Conservation (phyloP, 2,113 vertebrate genomes). For the Mustela lutreola region DNA sequence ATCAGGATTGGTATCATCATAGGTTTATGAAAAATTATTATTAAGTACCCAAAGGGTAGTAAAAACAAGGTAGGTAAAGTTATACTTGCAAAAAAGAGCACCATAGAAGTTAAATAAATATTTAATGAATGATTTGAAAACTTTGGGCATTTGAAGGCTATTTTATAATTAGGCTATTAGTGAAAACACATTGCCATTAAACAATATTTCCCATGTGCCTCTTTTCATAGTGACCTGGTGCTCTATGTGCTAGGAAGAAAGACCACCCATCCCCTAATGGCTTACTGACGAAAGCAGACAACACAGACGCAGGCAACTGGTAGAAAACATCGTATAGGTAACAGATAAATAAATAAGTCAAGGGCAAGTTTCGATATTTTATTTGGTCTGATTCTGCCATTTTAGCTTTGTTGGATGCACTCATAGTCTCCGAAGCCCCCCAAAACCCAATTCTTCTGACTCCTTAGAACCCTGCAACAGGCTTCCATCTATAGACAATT, state of each 20-base stretch:
- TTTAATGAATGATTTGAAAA: constrained; percentile 19
- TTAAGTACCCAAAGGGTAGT: background rate
- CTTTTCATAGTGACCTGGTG: background rate
- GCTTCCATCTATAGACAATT: background rate
- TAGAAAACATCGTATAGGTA: background rate
- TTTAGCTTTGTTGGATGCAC: background rate
- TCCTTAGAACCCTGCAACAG: background rate
- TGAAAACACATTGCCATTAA: constrained; percentile 33
- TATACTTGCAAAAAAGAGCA: background rate
- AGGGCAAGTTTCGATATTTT: background rate
- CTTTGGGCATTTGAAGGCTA: background rate
- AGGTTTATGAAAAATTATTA: constrained; percentile 36
- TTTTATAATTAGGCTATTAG: background rate
- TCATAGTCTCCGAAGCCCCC: background rate
- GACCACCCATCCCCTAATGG: background rate
- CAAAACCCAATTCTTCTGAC: constrained; percentile 6
- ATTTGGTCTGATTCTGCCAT: background rate
- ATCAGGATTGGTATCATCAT: background rate
- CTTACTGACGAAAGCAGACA: background rate
- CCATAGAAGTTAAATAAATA: background rate
- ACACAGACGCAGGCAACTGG: background rate
- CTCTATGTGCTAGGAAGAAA: background rate
- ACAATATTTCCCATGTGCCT: constrained; percentile 19
- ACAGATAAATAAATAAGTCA: background rate
- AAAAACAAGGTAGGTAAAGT: constrained; percentile 22